phyloP scores from a whole-genome alignment of 2,113 vertebrate species.

The Neopipo cinnamomea region DNA sequence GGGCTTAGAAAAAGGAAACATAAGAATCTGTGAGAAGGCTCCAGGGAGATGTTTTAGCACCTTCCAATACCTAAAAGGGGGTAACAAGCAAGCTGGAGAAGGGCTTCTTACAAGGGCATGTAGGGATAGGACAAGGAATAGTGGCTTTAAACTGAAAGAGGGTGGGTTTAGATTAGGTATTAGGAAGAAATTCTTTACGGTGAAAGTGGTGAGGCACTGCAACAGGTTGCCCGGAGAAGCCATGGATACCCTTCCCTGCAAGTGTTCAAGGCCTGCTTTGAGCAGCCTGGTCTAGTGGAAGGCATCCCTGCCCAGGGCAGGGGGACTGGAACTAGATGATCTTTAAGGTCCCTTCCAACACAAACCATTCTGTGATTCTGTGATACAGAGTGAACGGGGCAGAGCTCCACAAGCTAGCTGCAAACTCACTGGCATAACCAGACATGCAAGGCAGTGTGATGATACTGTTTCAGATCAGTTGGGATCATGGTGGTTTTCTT shows the following conservation, averaged over 20 bases:
- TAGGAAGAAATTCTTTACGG: neutral
- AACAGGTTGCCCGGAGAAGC: neutral
- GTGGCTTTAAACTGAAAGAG: neutral
- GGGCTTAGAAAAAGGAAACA: neutral
- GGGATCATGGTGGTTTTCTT: neutral
- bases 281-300: neutral
- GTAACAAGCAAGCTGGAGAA: neutral
- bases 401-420: neutral
- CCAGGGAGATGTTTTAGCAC: fast-evolving
- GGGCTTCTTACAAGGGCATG: neutral
- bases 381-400: neutral
- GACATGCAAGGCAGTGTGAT: neutral
- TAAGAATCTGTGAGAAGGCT: neutral
- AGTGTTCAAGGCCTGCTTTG: neutral
- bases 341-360: neutral
- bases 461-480: neutral
- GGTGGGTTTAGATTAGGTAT: neutral
- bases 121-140: neutral
- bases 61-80: neutral
- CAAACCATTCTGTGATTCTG: neutral
- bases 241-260: neutral
- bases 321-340: neutral
- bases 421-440: neutral
- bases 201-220: neutral
- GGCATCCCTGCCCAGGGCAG: neutral